These are phyloP conservation scores for Amphiura filiformis DNA, from an alignment of 35 echinoderm and acorn worm species.

Conservation along the genomic window DNA sequence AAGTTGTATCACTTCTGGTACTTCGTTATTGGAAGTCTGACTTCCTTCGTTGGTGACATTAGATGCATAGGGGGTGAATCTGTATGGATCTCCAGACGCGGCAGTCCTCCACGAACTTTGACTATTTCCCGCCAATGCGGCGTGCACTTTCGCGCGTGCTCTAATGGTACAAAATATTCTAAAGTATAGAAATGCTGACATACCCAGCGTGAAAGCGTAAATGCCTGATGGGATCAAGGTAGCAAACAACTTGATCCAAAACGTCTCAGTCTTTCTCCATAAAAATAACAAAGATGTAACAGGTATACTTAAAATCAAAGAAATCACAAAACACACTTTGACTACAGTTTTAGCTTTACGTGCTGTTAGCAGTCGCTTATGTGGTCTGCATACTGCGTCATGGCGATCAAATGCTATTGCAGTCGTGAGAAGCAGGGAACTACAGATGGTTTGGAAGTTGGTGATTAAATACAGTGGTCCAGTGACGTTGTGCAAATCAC, in stretches of 20 bases:
- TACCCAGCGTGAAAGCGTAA: background rate
- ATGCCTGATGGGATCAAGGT: background rate
- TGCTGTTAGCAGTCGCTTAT: background rate
- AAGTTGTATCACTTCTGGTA: too few relatives aligned
- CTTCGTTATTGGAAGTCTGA: too few relatives aligned
- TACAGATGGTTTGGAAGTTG: background rate
- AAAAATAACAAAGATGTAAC: background rate
- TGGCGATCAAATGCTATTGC: conserved; percentile 8
- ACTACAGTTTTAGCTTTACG: background rate
- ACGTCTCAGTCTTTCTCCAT: background rate
- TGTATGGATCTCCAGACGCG: too few relatives aligned
- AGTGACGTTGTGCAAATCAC: background rate
- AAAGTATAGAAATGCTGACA: background rate
- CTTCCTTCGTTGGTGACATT: too few relatives aligned
- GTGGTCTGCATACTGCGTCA: conserved; percentile 15
- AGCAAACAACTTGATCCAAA: background rate
- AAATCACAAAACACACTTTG: background rate
- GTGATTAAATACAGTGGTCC: background rate
- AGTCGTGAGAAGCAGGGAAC: background rate
- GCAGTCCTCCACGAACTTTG: too few relatives aligned
- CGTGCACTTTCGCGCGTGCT: conserved; percentile 11
- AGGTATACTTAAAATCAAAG: background rate
- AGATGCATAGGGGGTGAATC: too few relatives aligned
- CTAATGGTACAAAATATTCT: conserved; percentile 5
- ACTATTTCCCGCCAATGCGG: background rate